Conservation (phyloP, 2,113 vertebrate genomes). For the Lycaon pictus region DNA sequence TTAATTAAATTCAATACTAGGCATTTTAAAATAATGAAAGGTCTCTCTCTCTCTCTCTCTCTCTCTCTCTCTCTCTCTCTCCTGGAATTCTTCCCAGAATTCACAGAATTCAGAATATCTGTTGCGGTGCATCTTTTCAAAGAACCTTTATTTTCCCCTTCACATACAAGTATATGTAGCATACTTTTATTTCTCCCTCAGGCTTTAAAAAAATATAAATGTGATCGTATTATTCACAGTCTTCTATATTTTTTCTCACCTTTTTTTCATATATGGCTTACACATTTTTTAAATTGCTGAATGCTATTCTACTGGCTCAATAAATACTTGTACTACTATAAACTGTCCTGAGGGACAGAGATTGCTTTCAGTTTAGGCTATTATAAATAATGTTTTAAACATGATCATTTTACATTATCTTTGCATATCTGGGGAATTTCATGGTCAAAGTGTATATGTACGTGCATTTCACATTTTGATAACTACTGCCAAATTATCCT, state of each 20-base stretch:
- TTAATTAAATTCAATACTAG: constrained; percentile 43
- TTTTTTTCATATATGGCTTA: background rate
- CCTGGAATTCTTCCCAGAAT: background rate
- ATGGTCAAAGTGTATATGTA: background rate
- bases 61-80: background rate
- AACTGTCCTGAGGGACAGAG: background rate
- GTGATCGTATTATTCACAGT: background rate
- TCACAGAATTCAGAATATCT: background rate
- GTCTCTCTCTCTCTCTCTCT: background rate
- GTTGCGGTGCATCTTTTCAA: background rate
- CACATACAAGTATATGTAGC: background rate
- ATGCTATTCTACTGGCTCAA: background rate
- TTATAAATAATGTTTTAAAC: background rate
- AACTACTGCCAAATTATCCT: constrained; percentile 24
- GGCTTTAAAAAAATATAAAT: background rate
- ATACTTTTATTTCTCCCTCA: background rate
- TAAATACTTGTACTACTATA: background rate
- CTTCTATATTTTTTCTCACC: background rate
- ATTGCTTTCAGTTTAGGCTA: background rate
- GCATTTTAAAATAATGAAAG: constrained; percentile 5
- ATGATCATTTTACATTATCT: background rate
- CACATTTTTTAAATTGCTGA: background rate
- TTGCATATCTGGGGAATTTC: background rate
- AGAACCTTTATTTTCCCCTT: background rate
- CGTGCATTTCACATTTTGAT: constrained; percentile 22